Base-by-base conservation (phyloP, 2,113 vertebrate species). In the Nicator chloris region DNA sequence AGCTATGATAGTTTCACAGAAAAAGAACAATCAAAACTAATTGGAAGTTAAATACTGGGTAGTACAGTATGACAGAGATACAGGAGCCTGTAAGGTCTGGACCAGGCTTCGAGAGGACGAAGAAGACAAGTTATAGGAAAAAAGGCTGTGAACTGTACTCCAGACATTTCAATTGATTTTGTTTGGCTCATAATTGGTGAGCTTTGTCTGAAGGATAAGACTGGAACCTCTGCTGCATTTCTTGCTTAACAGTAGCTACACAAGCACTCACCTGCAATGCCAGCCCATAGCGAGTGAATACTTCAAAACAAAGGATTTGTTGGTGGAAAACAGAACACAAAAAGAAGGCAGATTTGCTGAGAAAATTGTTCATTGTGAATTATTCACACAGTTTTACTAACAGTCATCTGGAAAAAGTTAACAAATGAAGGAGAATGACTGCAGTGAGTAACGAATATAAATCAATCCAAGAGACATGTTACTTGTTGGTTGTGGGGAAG, bases 321-420 rank as follows among this genome's bases (percentile, higher is more conserved):
- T 68, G 49, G 47, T 65, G 49, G 20, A 82, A 85, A 88, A 54
- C 6, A 86, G 65, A 82, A 77, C 13, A 45, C 31, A 47, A 83
- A 86, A 90, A 50, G 28, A 87, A 66, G 31, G 51, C 57, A 68
- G 30, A 90, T 64, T 71, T 90, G 6, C 49, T 14, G 20, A 82
- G 28, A 64, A 91, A 78, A 93, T 73, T 86, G n/a, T 79, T 75
- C 40, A 51, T 70, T 87, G 44, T 69, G 73, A 65, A 33, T 72
- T 84, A 73, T 81, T 88, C 72, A 54, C 47, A 27, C 31, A 11
- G 31, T 56, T 92, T 88, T 92, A 79, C 60, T 86, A 53, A 83
- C 26, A 75, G 60, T 84, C 92, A 93, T 95, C 65, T 97, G 88
- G 88, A 86, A 95, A 79, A 88, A 88, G 23, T 94, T 91, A 94